Percentiles rank a stretch among this genome's conserved stretches.
phyloP scores from a whole-genome alignment of 2,797 vertebrate genomes.

The Propithecus perrieri region DNA sequence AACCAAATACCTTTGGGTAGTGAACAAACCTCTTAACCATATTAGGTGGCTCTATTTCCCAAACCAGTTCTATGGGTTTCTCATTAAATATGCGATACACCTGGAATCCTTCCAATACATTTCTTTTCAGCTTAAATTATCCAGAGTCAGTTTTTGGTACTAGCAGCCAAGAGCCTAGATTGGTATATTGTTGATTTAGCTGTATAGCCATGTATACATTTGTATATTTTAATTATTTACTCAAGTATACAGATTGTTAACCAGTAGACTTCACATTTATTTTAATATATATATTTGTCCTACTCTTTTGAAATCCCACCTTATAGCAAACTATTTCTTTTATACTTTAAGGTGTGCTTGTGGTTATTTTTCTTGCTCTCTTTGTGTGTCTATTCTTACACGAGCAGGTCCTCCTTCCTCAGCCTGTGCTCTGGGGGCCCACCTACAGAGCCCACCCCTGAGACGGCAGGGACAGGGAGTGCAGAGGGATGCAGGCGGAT shows the following conservation, averaged over 20 bases:
- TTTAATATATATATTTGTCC: constrained; percentile 2
- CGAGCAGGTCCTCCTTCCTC: neutral
- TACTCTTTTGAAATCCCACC: neutral
- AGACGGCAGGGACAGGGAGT: neutral
- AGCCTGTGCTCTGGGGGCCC: neutral
- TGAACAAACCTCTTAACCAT: neutral
- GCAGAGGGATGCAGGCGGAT: neutral
- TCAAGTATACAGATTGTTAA: neutral
- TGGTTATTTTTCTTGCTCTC: neutral
- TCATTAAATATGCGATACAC: neutral
- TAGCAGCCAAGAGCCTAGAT: neutral
- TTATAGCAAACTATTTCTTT: neutral
- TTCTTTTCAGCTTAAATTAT: constrained; percentile 17
- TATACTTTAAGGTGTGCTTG: neutral
- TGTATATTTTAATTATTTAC: neutral
- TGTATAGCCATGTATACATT: neutral
- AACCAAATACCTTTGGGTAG: neutral
- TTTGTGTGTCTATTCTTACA: neutral
- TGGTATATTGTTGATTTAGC: neutral
- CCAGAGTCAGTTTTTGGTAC: neutral
- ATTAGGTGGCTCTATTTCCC: neutral
- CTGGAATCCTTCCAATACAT: neutral
- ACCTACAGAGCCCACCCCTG: neutral
- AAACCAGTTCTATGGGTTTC: neutral
- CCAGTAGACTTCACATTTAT: neutral